Base-by-base conservation (phyloP, 2,113 vertebrate genomes). In the Campylomormyrus numenius region DNA sequence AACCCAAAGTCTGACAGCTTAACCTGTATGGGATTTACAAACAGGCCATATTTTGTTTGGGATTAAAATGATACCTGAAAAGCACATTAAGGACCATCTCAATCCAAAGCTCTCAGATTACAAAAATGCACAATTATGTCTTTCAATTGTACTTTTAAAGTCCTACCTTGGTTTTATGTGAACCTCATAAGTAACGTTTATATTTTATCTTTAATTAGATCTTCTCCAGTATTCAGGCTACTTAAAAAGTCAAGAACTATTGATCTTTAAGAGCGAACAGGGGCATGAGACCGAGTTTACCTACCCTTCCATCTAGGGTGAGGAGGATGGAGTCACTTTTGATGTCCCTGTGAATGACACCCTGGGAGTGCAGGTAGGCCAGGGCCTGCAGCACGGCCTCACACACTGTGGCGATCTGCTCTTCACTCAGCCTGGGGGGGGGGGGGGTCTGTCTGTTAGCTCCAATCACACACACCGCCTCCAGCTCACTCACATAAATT, bases 1-100 rank as follows among this genome's bases (percentile, higher is more conserved):
- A 99, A 99, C 39, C 98, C 98, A 90, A 99, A 99, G 94, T 99
- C 98, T 2, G 98, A 99, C 87, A 99, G 98, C 92, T 99, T 99
- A 86, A 99, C 97, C 98, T 99, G 92, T 17, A 39, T 39, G 21
- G 70, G 80, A 4, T 84, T 42, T 10, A 45, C 35, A 88, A 39
- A 46, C 35, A 13, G 56, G 17, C 21, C 19, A 0, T 8, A 85
- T 85, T 48, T 85, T 48, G 31, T 42, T 42, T 35, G 10, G 15
- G 74, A 80, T 80, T 80, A 80, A 19, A 39, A 80, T 80, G 74
- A 80, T 42, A 19, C 35, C 35, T 19, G 35, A 80, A 80, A 80
- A 42, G 74, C 35, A 3, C 39, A 17, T 77, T 77, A 42, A 17
- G 1, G 15, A 42, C 31, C 31, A 77, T 35, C 35, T 77, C 35